These are phyloP conservation scores for Indri indri DNA, from an alignment of 2,113 vertebrate genomes.

Conservation along the genomic window DNA sequence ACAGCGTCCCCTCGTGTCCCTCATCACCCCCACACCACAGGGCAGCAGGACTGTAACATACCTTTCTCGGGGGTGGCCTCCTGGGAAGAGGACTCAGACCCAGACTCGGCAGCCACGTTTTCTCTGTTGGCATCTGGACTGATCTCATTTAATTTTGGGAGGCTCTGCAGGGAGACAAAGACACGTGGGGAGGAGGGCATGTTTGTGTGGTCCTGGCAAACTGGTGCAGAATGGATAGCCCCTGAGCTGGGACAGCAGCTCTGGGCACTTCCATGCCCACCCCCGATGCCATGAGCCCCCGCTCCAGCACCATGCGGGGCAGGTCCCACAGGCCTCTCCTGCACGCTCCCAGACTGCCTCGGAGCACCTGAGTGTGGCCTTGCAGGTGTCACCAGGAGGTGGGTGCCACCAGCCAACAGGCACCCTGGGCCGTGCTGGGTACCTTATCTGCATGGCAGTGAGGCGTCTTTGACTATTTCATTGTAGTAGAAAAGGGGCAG, in stretches of 20 bases:
- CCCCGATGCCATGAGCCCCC: background rate
- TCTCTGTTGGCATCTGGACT: constrained; percentile 91
- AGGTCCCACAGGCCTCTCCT: background rate
- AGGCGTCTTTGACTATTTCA: background rate
- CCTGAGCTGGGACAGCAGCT: background rate
- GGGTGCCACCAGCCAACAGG: background rate
- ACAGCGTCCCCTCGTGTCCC: background rate
- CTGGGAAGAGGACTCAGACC: constrained; percentile 91
- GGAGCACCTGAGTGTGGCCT: background rate
- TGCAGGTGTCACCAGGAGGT: background rate
- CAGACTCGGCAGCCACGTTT: constrained; percentile 82
- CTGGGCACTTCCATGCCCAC: background rate
- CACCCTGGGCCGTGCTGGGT: background rate
- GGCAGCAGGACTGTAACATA: constrained; percentile 60
- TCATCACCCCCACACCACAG: fast-evolving
- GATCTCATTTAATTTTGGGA: constrained; percentile 90
- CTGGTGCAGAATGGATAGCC: fast-evolving
- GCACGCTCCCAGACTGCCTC: background rate
- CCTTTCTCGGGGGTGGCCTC: constrained; percentile 96
- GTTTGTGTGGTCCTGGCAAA: background rate
- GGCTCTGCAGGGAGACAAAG: constrained; percentile 87
- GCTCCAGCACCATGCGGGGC: background rate
- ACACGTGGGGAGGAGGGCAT: background rate
- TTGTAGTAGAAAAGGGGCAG: background rate
- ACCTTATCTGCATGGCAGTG: background rate